phyloP scores from a whole-genome alignment of 2,888 invertebrate species.

The Caenorhabditis wallacei region DNA sequence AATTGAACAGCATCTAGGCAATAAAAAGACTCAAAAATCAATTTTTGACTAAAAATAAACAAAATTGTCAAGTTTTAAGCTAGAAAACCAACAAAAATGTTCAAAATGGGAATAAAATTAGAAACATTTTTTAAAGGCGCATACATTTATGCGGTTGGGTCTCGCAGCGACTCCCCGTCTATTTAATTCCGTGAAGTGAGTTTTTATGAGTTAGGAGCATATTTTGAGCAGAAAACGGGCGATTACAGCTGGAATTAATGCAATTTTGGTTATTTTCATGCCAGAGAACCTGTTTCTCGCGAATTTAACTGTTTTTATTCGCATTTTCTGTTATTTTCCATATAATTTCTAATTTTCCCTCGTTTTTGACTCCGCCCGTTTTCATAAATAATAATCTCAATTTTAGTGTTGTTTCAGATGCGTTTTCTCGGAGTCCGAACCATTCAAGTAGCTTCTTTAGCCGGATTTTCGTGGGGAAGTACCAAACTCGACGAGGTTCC shows the following conservation, averaged over 20 bases:
- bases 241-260: slow-evolving; percentile 1
- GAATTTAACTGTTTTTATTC: slow-evolving; percentile 4
- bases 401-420: slow-evolving; percentile 46
- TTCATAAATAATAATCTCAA: background rate
- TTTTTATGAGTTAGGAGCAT: slow-evolving; percentile 23
- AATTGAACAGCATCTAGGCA: no score
- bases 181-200: slow-evolving; percentile 22
- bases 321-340: background rate
- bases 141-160: slow-evolving; percentile 35
- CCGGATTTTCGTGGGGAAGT: slow-evolving; percentile 61
- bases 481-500: slow-evolving; percentile 56
- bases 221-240: slow-evolving; percentile 15
- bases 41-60: background rate
- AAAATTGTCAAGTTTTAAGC: background rate
- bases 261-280: slow-evolving; percentile 22
- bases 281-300: slow-evolving; percentile 12
- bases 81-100: background rate
- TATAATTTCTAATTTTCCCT: background rate
- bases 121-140: slow-evolving; percentile 53
- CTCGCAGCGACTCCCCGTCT: slow-evolving; percentile 53
- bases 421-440: slow-evolving; percentile 54
- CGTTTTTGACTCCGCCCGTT: slow-evolving; percentile 34
- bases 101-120: slow-evolving; percentile 35
- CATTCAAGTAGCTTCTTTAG: slow-evolving; percentile 56
- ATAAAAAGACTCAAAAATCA: no score